Percentiles rank a stretch among this genome's conserved stretches.
Evolutionary conservation across 2,888 invertebrate genomes (phyloP).

Genomic region (Drosophila mulleri): DNA sequence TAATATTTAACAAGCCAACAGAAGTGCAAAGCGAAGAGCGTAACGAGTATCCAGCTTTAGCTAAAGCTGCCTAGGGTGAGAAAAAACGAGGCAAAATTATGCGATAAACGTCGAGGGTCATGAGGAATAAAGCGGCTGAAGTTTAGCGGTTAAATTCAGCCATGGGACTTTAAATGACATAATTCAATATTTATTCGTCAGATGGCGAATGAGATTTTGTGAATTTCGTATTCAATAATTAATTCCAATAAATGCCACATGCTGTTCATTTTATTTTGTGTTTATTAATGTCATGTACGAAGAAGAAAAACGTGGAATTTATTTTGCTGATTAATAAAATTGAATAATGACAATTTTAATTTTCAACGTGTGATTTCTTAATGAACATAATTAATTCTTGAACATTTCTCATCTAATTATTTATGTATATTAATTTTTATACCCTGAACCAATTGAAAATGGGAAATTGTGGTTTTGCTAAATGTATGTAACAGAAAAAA

Average conservation of each 20-base stretch:
- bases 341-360: background rate
- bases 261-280: conserved; percentile 20
- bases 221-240: conserved; percentile 9
- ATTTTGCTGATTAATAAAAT: background rate
- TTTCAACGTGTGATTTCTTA: background rate
- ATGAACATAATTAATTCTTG: too few species aligned
- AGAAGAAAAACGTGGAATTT: background rate
- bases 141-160: conserved; percentile 10
- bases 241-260: conserved; percentile 8
- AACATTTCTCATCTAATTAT: too few species aligned
- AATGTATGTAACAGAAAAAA: background rate
- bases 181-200: conserved; percentile 20
- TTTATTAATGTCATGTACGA: background rate
- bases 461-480: too few species aligned
- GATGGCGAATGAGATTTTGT: background rate
- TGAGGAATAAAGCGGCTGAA: conserved; percentile 25
- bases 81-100: conserved; percentile 46
- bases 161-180: conserved; percentile 21
- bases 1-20: conserved; percentile 75
- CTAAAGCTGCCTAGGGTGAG: conserved; percentile 28
- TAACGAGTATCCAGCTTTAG: conserved; percentile 24
- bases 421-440: too few species aligned
- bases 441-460: too few species aligned
- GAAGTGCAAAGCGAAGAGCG: conserved; percentile 63
- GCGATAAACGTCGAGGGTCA: conserved; percentile 31